These are phyloP conservation scores for Pediacus dermestoides DNA, from an alignment of 2,888 invertebrate species.

Conservation along the genomic window DNA sequence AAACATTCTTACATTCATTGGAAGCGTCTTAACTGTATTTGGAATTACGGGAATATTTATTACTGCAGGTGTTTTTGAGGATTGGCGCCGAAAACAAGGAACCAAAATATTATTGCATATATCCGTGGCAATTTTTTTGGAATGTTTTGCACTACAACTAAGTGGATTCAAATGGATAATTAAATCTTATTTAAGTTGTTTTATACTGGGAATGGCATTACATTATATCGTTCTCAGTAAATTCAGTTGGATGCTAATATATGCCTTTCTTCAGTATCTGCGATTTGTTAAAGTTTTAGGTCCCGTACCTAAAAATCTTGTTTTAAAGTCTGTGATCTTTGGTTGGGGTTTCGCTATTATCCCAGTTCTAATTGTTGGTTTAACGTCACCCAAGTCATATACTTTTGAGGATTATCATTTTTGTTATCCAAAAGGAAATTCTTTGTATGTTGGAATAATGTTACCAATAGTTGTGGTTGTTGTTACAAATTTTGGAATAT, in stretches of 20 bases:
- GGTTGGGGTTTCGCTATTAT: conserved; percentile 62
- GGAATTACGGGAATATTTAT: conserved; percentile 54
- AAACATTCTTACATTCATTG: conserved; percentile 53
- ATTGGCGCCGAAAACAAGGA: conserved; percentile 61
- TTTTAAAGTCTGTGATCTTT: conserved; percentile 59
- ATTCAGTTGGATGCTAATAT: conserved; percentile 71
- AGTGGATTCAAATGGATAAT: conserved; percentile 20
- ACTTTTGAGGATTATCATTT: conserved; percentile 50
- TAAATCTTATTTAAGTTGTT: conserved; percentile 45
- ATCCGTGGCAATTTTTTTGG: conserved; percentile 52
- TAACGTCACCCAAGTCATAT: conserved; percentile 52
- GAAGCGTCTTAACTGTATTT: conserved; percentile 53
- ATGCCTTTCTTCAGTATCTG: conserved; percentile 64
- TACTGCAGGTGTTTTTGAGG: conserved; percentile 55
- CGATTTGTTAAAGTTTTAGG: conserved; percentile 64
- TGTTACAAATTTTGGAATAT: conserved; percentile 56
- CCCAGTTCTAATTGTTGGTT: conserved; percentile 54
- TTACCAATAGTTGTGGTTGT: conserved; percentile 55
- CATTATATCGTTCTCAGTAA: conserved; percentile 66
- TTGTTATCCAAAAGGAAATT: conserved; percentile 56
- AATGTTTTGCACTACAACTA: conserved; percentile 45
- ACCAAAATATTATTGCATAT: conserved; percentile 60
- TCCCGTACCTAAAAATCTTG: conserved; percentile 57
- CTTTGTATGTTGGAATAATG: conserved; percentile 56
- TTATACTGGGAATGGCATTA: conserved; percentile 56